Conservation (phyloP, 2,888 invertebrate genomes). For the Nycteola revayana region DNA sequence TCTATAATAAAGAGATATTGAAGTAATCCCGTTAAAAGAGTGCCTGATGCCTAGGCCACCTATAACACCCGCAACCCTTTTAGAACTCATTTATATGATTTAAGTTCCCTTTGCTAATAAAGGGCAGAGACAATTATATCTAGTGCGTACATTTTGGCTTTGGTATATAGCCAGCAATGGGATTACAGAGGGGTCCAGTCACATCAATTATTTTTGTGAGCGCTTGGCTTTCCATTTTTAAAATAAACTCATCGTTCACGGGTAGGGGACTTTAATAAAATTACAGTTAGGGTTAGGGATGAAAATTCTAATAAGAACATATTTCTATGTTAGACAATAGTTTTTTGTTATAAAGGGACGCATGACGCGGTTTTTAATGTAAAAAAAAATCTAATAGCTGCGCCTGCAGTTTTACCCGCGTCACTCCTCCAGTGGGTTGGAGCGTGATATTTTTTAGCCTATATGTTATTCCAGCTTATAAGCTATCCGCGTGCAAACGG, state of each 20-base stretch:
- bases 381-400: too few species aligned
- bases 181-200: constrained; percentile 63
- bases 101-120: constrained; percentile 9
- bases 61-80: too few species aligned
- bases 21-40: too few species aligned
- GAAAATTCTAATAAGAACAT: constrained; percentile 20
- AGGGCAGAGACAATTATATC: constrained; percentile 14
- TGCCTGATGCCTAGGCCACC: constrained; percentile 12
- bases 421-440: too few species aligned
- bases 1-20: too few species aligned
- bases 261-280: constrained; percentile 63
- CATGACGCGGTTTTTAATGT: too few species aligned
- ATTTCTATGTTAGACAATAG: constrained; percentile 10
- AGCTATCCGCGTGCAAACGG: too few species aligned
- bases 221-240: constrained; percentile 71
- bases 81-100: constrained; percentile 14
- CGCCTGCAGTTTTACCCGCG: too few species aligned
- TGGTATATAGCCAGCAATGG: constrained; percentile 35
- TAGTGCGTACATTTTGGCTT: constrained; percentile 22
- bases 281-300: constrained; percentile 40
- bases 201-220: constrained; percentile 74
- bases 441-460: too few species aligned
- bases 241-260: constrained; percentile 60
- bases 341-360: too few species aligned
- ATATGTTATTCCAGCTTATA: too few species aligned